phyloP scores from a whole-genome alignment of 2,888 invertebrate genomes.

The Troides aeacus region DNA sequence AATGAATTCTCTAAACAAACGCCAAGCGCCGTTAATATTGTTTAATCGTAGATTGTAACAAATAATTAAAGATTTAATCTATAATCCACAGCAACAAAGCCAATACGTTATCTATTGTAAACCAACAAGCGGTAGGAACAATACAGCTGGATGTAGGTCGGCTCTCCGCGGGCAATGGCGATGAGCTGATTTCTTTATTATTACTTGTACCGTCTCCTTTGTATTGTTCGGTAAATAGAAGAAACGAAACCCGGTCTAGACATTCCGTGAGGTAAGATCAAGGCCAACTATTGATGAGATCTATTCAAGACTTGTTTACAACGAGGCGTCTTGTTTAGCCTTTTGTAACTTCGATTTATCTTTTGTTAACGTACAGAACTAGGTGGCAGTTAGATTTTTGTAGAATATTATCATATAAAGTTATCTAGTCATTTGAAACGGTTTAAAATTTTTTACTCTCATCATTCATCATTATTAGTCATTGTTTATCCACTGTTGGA shows the following conservation, averaged over 20 bases:
- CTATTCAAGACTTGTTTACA: constrained; percentile 13
- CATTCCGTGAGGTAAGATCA: constrained; percentile 19
- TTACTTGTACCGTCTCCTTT: not conserved
- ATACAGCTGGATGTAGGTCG: constrained; percentile 16
- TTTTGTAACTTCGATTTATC: not conserved
- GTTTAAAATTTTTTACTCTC: too few species aligned
- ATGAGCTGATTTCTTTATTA: constrained; percentile 14
- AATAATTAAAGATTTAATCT: constrained; percentile 19
- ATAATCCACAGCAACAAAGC: not conserved
- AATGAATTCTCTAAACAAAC: too few species aligned
- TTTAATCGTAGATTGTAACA: not conserved
- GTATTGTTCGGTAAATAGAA: constrained; percentile 18
- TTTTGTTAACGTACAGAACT: too few species aligned
- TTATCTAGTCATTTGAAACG: too few species aligned
- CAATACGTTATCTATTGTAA: constrained; percentile 12
- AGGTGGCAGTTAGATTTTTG: too few species aligned
- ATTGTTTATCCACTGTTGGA: too few species aligned
- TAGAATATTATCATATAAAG: too few species aligned
- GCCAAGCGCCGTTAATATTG: too few species aligned
- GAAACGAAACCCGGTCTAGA: constrained; percentile 18
- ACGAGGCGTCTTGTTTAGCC: constrained; percentile 1
- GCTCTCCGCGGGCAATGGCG: constrained; percentile 5
- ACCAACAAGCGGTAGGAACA: constrained; percentile 3
- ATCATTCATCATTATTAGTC: too few species aligned
- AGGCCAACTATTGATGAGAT: constrained; percentile 20